These are phyloP conservation scores for Adela reaumurella DNA, from an alignment of 2,888 invertebrate genomes.

Conservation along the genomic window DNA sequence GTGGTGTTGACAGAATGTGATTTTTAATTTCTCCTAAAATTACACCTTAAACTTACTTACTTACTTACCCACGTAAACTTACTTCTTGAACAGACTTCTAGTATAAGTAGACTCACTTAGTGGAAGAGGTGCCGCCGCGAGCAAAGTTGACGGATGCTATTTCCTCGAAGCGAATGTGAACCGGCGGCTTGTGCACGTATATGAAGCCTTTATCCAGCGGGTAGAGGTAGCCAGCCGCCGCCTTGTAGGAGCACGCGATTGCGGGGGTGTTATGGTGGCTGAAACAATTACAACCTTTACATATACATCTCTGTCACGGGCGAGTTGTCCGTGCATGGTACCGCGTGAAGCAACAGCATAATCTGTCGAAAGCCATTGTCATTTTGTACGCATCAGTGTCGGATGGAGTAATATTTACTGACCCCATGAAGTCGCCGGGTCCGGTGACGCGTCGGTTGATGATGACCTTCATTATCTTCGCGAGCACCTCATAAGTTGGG, in stretches of 20 bases:
- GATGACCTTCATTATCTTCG: slow-evolving; percentile 94
- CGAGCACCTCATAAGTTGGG: slow-evolving; percentile 91
- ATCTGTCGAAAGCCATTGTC: too few species aligned
- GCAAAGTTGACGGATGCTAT: slow-evolving; percentile 93
- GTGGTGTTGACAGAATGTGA: too few species aligned
- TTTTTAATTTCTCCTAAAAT: too few species aligned
- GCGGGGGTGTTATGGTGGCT: slow-evolving; percentile 86
- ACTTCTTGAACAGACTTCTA: too few species aligned
- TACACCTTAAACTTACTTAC: too few species aligned
- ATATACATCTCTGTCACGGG: too few species aligned
- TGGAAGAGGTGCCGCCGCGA: slow-evolving; percentile 75
- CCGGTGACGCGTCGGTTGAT: slow-evolving; percentile 93
- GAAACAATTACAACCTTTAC: too few species aligned
- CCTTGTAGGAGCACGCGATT: slow-evolving; percentile 94
- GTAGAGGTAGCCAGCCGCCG: slow-evolving; percentile 94
- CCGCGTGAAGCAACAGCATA: too few species aligned
- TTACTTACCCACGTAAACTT: too few species aligned
- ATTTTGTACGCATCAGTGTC: too few species aligned
- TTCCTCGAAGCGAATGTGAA: slow-evolving; percentile 97
- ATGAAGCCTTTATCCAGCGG: slow-evolving; percentile 97
- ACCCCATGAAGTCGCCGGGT: slow-evolving; percentile 92
- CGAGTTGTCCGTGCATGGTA: too few species aligned
- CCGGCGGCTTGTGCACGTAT: slow-evolving; percentile 97
- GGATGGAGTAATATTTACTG: too few species aligned
- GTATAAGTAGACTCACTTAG: slow-evolving; percentile 46